A percentile compares a stretch with the other conserved stretches of the same genome.
These are phyloP conservation scores for Zaprionus camerounensis DNA, from an alignment of 1,140 invertebrate genomes.

Conservation along the genomic window DNA sequence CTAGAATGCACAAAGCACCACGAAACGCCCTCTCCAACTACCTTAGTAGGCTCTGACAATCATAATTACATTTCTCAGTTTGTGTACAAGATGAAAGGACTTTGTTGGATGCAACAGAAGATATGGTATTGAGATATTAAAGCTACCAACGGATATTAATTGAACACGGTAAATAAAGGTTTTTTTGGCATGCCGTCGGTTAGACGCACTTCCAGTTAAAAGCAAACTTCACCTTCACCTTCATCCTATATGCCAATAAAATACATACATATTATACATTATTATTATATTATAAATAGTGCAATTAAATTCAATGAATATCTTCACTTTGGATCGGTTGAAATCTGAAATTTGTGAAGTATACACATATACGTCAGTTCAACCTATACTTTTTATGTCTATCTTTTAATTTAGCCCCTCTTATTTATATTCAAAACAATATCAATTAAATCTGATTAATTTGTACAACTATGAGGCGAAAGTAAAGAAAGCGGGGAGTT, in stretches of 20 bases:
- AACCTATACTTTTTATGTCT: too few relatives aligned
- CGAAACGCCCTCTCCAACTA: background rate
- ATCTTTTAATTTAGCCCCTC: background rate
- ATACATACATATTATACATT: too few relatives aligned
- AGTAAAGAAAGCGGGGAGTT: background rate
- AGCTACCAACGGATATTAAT: background rate
- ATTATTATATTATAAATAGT: too few relatives aligned
- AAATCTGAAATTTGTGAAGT: too few relatives aligned
- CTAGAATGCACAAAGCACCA: background rate
- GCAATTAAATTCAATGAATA: too few relatives aligned
- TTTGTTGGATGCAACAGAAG: background rate
- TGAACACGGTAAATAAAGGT: background rate
- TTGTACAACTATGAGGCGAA: background rate
- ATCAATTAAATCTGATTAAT: background rate
- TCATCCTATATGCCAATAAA: too few relatives aligned
- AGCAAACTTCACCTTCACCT: too few relatives aligned
- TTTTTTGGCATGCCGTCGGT: background rate
- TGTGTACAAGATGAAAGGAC: background rate
- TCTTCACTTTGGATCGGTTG: too few relatives aligned
- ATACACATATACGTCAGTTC: too few relatives aligned
- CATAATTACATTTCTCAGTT: conserved; percentile 7
- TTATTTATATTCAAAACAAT: background rate
- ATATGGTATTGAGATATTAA: background rate
- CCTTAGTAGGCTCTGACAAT: background rate
- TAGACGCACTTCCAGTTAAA: background rate